Evolutionary conservation across 2,113 vertebrate species (phyloP), one percentile per base, ranked within the genome.

Genomic region (Serilophus lunatus): DNA sequence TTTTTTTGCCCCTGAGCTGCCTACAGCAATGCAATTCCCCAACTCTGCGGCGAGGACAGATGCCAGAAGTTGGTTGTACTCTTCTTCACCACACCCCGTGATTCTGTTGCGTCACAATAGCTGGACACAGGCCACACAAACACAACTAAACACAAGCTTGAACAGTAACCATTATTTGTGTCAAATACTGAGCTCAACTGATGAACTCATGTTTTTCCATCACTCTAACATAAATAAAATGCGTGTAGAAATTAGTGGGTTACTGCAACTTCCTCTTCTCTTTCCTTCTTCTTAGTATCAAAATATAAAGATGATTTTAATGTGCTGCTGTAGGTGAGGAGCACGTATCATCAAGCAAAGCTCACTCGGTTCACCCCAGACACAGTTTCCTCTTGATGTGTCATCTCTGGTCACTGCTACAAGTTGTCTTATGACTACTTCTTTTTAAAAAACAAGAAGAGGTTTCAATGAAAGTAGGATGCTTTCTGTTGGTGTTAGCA

Each of bases 1-100:
- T 36, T n/a, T 86, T n/a, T 45, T 72, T 42, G 26, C 25, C 51
- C 51, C 33, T 28, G 17, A 72, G 18, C 14, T 76, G 42, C 65
- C 63, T 15, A 18, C 35, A 79, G 42, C 22, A 31, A 12, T 13
- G 53, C 18, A 64, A 65, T 18, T 68, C 76, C 22, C 36, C 23
- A 14, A 45, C 25, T 9, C 20, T 0, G 0, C 12, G 13, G 19
- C 0, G 0, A 64, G 16, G 42, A 18, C 50, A 40, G 36, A n/a
- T 51, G 60, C 42, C 47, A 18, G 4, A 44, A 16, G 10, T 14
- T 44, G 42, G 36, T 28, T 60, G 1, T 4, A 23, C 14, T 53
- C n/a, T 82, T 31, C 35, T 23, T 42, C 12, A 16, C 25, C 42
- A 74, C 15, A 9, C 16, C n/a, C 28, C 33, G 28, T 23, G 5